Evolutionary conservation across 2,888 invertebrate genomes (phyloP), one percentile per base, ranked within the genome.

Genomic region (Drosophila planitibia): DNA sequence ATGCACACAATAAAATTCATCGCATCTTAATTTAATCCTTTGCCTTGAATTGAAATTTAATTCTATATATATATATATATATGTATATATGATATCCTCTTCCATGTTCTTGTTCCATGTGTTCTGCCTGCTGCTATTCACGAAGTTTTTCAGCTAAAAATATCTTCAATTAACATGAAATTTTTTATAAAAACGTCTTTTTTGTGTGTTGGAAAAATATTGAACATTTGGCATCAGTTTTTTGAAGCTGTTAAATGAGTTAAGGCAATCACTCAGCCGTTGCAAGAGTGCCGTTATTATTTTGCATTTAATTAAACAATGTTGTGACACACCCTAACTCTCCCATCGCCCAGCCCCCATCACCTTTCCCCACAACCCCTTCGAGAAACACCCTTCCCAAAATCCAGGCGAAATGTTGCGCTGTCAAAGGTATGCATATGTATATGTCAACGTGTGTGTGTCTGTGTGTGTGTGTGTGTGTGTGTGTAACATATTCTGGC

Each of bases 261-360:
- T 79, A 77, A 85, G 70, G 67, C 59, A 32, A 51, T 68, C 32
- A 25, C 44, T 19, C 28, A 14, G 57, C 14, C n/a, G 39, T 16
- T 39, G 39, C 28, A 30, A 19, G 41, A 41, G 16, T 14, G 52
- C 53, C 51, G 62, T 74, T 76, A 68, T 78, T 72, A 82, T 71
- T 75, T 75, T 72, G 70, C 75, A 84, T 84, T 87, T 87, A 87
- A 84, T 77, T 62, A 77, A 82, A 87, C 85, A 87, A 82, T 79
- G 87, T 79, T 84, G 81, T 68, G 68, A 63, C 44, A 44, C 30
- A 16, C 22, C n/a, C 41, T 33, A 37, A 47, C 51, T 47, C 3
- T 4, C 3, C 35, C 35, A 14, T 35, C 1, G 14, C 2, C 32
- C 32, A 58, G 35, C 41, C 62, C 39, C 32, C 35, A 51, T 28